Base-by-base conservation (phyloP, 2,797 vertebrate species). In the Tokudaia tokunoshimensis region DNA sequence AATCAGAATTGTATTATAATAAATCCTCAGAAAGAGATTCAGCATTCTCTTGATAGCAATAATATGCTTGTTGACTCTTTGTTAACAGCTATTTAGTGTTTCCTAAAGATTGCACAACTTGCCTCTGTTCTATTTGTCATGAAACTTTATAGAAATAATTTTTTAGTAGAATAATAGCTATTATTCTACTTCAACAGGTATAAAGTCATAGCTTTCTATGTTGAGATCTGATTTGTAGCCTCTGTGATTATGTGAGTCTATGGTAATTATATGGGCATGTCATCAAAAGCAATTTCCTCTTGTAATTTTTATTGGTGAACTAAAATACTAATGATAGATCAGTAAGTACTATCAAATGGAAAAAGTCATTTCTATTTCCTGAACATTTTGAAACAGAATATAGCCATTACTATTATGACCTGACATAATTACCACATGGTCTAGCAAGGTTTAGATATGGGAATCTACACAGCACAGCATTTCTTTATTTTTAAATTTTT, bases 201-300 rank as follows among this genome's bases (percentile, higher is more conserved):
- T 61, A 91, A 70, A 91, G 24, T 34, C 34, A 47, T 12, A 59
- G 47, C 87, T 96, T 91, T 47, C 86, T 88, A 86, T 91, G 34
- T 50, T 76, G 44, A 2, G 37, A 91, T 88, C 12, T 31, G 12
- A 85, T 82, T 86, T 55, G 50, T 41, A 61, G 47, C 14, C 11
- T 34, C 6, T 4, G 44, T 7, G 80, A 22, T 76, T 52, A 79
- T 9, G 20, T 59, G 76, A 84, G 34, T 50, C 13, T 83, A n/a
- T 87, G 84, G 52, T 61, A 70, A 92, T 22, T 26, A 44, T 29
- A 8, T 2, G 41, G 2, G 31, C 9, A 10, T 70, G 13, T 87
- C 34, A 63, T 91, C 24, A 76, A 59, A 86, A 86, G 10, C 34
- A 74, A 6, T 90, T 86, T 88, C 52, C 34, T 31, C 24, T 17